Conservation (phyloP, 2,797 vertebrate species). For the Sebastes hopkinsi region DNA sequence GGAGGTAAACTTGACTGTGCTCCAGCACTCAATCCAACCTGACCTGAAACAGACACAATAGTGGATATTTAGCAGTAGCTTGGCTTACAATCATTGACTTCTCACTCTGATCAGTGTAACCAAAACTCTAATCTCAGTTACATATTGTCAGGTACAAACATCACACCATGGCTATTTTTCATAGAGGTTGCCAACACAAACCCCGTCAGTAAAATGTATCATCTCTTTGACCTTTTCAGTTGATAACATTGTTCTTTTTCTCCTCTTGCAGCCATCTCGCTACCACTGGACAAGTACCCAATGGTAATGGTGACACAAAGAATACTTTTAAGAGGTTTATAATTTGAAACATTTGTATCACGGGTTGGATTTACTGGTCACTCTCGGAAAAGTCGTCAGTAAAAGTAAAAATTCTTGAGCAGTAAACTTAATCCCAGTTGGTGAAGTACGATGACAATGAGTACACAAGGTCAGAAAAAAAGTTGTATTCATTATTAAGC, state of each 20-base stretch:
- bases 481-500: background rate
- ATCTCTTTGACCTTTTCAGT: slow-evolving; percentile 1
- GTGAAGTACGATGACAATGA: background rate
- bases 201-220: background rate
- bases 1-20: background rate
- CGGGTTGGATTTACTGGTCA: background rate
- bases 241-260: slow-evolving; percentile 40
- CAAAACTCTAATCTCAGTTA: background rate
- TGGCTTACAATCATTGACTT: background rate
- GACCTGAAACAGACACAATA: background rate
- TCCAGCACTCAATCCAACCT: background rate
- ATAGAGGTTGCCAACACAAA: background rate
- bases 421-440: background rate
- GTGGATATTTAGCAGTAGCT: background rate
- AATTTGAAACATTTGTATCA: background rate
- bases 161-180: background rate
- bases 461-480: accelerated
- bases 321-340: background rate
- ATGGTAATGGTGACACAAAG: slow-evolving; percentile 80
- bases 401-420: background rate
- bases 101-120: background rate
- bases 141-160: background rate
- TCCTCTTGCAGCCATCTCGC: slow-evolving; percentile 83
- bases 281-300: slow-evolving; percentile 81
- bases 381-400: background rate